Percentiles rank a stretch among this genome's conserved stretches.
Evolutionary conservation across 2,888 invertebrate species (phyloP).

Genomic region (Mactromeris polynyma): DNA sequence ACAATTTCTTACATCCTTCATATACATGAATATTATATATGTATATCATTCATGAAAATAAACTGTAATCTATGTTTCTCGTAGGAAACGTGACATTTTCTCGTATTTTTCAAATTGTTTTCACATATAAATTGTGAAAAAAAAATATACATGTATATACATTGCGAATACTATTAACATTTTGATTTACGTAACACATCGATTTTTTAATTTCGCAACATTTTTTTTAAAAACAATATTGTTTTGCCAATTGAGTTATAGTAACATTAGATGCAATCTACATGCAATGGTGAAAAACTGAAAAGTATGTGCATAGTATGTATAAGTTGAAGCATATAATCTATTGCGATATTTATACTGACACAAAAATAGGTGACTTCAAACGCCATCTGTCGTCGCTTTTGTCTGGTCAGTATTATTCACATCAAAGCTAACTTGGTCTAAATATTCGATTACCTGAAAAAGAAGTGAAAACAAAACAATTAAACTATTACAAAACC

Average conservation of each 20-base stretch:
- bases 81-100: no score
- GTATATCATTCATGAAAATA: no score
- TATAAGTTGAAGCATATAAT: background rate
- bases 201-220: no score
- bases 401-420: background rate
- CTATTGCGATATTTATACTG: background rate
- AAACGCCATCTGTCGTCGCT: background rate
- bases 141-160: no score
- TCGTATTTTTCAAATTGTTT: no score
- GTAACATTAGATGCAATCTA: background rate
- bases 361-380: background rate
- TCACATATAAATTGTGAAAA: no score
- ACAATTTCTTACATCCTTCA: no score
- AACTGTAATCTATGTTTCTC: no score
- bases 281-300: background rate
- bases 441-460: slow-evolving; percentile 54
- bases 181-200: no score
- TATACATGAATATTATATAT: no score
- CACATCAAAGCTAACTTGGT: slow-evolving; percentile 55
- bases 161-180: no score
- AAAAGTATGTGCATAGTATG: background rate
- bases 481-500: background rate
- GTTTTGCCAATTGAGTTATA: background rate
- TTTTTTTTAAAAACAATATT: no score
- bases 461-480: slow-evolving; percentile 20